These are phyloP conservation scores for Coluber constrictor DNA, from an alignment of 2,797 vertebrate genomes.

Conservation along the genomic window DNA sequence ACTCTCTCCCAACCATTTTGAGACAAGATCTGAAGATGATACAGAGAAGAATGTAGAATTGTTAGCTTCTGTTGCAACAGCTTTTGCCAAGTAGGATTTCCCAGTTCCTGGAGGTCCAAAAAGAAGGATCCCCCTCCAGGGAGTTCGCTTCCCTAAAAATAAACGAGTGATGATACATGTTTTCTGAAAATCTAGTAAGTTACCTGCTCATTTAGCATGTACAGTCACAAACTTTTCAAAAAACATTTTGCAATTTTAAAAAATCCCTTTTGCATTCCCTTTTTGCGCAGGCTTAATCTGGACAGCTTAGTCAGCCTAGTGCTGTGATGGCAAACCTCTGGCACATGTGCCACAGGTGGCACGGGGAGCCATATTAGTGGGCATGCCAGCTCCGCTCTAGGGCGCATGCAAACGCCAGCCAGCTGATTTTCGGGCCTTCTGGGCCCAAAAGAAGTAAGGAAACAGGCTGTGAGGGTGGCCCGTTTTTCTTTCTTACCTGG, in stretches of 20 bases:
- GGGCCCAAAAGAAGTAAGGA: too few species aligned
- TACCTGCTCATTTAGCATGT: not conserved
- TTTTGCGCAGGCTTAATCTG: not conserved
- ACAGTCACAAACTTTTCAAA: not conserved
- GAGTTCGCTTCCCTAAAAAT: slow-evolving; percentile 90
- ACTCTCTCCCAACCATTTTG: slow-evolving; percentile 98
- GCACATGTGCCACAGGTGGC: too few species aligned
- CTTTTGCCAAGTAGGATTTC: slow-evolving; percentile 98
- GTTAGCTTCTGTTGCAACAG: slow-evolving; percentile 97
- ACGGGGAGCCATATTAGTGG: too few species aligned
- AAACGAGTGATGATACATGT: not conserved
- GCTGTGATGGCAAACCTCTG: too few species aligned
- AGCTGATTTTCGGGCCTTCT: too few species aligned
- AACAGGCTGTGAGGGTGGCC: too few species aligned
- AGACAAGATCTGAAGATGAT: slow-evolving; percentile 96
- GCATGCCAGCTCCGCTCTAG: too few species aligned
- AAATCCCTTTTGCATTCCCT: not conserved
- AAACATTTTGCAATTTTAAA: not conserved
- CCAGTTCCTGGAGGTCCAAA: slow-evolving; percentile 98
- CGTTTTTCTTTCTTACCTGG: too few species aligned
- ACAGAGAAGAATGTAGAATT: slow-evolving; percentile 98
- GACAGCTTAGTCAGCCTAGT: not conserved
- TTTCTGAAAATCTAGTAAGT: not conserved
- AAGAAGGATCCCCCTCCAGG: slow-evolving; percentile 94
- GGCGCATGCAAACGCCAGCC: too few species aligned